Evolutionary conservation across 2,888 invertebrate genomes (phyloP), one percentile per base, ranked within the genome.

Genomic region (Acleris literana): DNA sequence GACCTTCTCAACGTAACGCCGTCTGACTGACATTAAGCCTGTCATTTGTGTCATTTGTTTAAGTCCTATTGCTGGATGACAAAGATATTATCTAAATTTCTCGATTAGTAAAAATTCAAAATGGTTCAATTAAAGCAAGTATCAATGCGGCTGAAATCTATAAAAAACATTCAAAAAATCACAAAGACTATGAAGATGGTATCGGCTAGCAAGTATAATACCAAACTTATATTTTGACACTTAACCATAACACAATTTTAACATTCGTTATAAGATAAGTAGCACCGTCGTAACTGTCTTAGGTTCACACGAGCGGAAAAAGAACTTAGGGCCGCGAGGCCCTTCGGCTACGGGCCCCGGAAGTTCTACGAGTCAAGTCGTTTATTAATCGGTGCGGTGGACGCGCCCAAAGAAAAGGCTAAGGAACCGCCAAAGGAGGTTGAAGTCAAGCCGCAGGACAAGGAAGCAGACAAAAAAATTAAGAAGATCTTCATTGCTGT

Each of bases 181-280:
- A 97, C 97, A 16, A 96, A 96, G 81, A 96, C 96, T 69, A 97
- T 97, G 97, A 97, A 97, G 88, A 96, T 97, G 96, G 96, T 96
- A 78, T 90, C 91, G 44, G 90, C 91, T n/a, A 90, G 91, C 90
- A 91, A 92, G 91, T 96, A 94, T 17, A 29, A 18, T 18, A 7
- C n/a, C 5, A 13, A 20, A 5, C 13, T 16, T 20, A 9, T 29
- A 44, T 61, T 52, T 18, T 54, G 95, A 29, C 29, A 53, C n/a
- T 54, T 33, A 5, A 4, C n/a, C 3, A 3, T 95, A 17, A 54
- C 67, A 95, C 22, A 49, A 95, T 22, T 17, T 46, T 5, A 17
- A 17, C 17, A 46, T 16, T n/a, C 1, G 6, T 46, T 46, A 7
- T n/a, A 46, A 46, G 5, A 7, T n/a, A 46, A 46, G 5, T n/a